Conservation (phyloP, 2,797 vertebrate species). For the Hypotaenidia philippensis region DNA sequence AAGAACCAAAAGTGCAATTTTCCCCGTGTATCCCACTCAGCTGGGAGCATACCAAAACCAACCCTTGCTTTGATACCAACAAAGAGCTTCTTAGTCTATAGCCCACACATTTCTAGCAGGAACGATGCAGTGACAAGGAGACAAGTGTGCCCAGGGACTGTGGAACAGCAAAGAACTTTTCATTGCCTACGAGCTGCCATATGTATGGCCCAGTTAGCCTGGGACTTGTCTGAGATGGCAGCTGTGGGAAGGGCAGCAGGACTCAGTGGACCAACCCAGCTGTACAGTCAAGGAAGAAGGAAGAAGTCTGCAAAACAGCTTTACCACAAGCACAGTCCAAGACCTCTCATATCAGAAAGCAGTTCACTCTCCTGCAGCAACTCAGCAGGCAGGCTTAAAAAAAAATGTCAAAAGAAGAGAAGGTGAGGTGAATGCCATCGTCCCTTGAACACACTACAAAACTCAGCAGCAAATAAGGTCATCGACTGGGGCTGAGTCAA, state of each 20-base stretch:
- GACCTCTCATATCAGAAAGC: neutral
- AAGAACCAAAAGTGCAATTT: neutral
- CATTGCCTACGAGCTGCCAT: neutral
- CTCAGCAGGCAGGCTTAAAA: neutral
- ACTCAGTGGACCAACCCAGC: neutral
- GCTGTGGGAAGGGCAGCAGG: neutral
- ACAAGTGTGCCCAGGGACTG: neutral
- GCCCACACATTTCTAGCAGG: neutral
- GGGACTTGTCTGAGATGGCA: neutral
- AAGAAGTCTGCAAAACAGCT: neutral
- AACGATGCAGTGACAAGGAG: neutral
- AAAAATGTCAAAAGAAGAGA: no score
- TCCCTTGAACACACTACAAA: neutral
- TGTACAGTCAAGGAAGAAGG: neutral
- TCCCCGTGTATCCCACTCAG: fast-evolving
- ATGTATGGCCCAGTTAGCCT: neutral
- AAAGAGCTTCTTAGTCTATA: neutral
- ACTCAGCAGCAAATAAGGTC: neutral
- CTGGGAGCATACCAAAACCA: neutral
- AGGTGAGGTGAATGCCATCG: neutral
- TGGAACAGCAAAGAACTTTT: neutral
- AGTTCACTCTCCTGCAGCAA: neutral
- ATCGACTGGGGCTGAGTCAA: fast-evolving
- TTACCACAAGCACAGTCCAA: neutral
- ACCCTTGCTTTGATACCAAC: neutral